Evolutionary conservation across 2,113 vertebrate genomes (phyloP).

Genomic region (Cochlearius cochlearius): DNA sequence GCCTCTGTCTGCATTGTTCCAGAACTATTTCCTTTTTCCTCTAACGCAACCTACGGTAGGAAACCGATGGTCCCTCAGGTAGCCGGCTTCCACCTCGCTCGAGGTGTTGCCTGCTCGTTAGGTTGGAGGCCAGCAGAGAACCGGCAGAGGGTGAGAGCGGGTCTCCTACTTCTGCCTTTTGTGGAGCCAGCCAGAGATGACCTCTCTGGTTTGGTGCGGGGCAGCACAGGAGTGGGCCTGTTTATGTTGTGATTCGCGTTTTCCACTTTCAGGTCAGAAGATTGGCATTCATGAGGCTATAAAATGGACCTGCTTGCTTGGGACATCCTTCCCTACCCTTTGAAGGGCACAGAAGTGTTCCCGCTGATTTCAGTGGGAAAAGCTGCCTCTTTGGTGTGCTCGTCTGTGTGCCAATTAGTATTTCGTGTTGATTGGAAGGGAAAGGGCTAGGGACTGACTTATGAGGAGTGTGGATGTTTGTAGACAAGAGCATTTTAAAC

Average conservation of each 20-base stretch:
- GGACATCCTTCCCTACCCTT: not conserved
- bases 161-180: not conserved
- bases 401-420: not conserved
- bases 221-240: not conserved
- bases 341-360: not conserved
- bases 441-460: not conserved
- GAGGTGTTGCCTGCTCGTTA: not conserved
- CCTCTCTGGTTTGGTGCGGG: not conserved
- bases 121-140: not conserved
- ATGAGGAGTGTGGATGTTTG: not conserved
- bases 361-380: not conserved
- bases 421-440: not conserved
- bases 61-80: not conserved
- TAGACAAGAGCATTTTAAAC: not conserved
- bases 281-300: not conserved
- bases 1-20: not conserved
- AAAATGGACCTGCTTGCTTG: not conserved
- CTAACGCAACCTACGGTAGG: not conserved
- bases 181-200: not conserved
- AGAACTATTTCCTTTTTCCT: slow-evolving; percentile 46
- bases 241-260: not conserved
- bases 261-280: not conserved
- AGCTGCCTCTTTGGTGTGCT: not conserved
- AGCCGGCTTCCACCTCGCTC: not conserved
- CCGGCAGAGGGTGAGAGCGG: not conserved